Percentiles rank a stretch among this genome's conserved stretches.
Conservation (phyloP, 2,797 vertebrate species). For the Glossophaga mutica region DNA sequence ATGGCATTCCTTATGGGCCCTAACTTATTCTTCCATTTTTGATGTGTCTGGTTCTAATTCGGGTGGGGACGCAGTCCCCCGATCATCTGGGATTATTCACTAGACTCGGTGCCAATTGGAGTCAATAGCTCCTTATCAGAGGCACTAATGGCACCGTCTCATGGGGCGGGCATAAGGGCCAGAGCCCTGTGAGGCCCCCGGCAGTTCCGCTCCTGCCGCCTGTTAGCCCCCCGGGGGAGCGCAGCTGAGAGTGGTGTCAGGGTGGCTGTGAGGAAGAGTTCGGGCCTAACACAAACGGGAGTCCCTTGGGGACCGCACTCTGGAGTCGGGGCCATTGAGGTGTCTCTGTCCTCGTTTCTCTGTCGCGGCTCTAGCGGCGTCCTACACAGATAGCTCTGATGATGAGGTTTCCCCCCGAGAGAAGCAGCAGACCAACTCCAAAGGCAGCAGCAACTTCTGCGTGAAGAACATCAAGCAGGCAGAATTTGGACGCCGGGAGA, state of each 20-base stretch:
- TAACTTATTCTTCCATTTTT: conserved; percentile 19
- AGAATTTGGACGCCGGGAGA: conserved; percentile 96
- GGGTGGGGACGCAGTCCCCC: not conserved
- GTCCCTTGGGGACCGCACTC: not conserved
- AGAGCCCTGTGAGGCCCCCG: not conserved
- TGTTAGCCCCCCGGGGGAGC: not conserved
- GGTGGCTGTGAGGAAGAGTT: not conserved
- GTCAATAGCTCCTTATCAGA: not conserved
- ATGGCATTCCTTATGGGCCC: not conserved
- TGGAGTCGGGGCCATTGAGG: conserved; percentile 15
- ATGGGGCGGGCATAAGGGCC: not conserved
- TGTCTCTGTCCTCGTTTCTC: conserved; percentile 22
- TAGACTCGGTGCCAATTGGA: not conserved
- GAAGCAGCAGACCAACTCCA: conserved; percentile 96
- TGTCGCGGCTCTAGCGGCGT: conserved; percentile 88
- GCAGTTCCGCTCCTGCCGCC: not conserved
- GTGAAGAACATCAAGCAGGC: conserved; percentile 99
- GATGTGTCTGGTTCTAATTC: not conserved
- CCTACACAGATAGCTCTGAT: conserved; percentile 98
- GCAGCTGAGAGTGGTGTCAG: not conserved
- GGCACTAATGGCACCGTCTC: not conserved
- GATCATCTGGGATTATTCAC: not conserved
- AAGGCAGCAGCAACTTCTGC: conserved; percentile 96
- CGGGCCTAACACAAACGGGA: not conserved
- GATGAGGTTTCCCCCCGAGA: conserved; percentile 97